Percentiles rank a stretch among this genome's conserved stretches.
Conservation (phyloP, 2,113 vertebrate genomes). For the Psittacus erithacus region DNA sequence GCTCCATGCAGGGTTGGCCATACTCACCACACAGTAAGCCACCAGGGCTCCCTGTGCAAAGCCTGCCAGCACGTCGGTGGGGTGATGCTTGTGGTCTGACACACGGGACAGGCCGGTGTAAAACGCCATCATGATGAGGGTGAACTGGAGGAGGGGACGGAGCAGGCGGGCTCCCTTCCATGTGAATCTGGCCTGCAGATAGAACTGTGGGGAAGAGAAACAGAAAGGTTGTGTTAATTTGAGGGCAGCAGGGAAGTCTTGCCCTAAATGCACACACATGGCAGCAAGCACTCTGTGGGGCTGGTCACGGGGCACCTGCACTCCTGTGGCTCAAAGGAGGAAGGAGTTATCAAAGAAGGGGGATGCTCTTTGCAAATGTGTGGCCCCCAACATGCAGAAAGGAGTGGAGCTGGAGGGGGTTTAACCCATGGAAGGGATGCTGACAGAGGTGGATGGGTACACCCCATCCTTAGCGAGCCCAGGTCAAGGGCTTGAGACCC, state of each 20-base stretch:
- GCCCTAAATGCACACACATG: fast-evolving
- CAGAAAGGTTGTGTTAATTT: not conserved
- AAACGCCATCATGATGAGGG: slow-evolving; percentile 97
- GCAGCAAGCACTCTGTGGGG: not conserved
- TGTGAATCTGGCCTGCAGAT: slow-evolving; percentile 94
- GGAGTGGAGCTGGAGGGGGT: not conserved
- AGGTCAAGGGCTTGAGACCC: fast-evolving
- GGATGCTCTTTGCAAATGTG: not conserved
- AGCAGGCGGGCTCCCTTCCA: slow-evolving; percentile 93
- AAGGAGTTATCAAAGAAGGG: not conserved
- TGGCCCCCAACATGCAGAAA: not conserved
- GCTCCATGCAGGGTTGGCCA: fast-evolving
- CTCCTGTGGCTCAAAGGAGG: not conserved
- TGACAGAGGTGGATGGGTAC: not conserved
- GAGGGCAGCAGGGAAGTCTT: not conserved
- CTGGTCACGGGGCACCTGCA: fast-evolving
- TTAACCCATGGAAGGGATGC: not conserved
- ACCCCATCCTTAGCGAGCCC: not conserved
- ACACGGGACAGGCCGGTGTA: slow-evolving; percentile 94
- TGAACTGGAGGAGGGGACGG: slow-evolving; percentile 94
- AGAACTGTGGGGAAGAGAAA: slow-evolving; percentile 78
- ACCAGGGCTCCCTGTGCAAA: slow-evolving; percentile 93
- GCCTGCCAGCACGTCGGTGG: slow-evolving; percentile 90
- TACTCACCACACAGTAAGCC: slow-evolving; percentile 93
- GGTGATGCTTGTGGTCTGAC: slow-evolving; percentile 96